Evolutionary conservation across 2,888 invertebrate species (phyloP), one percentile per base, ranked within the genome.

Genomic region (Nasonia oneida): DNA sequence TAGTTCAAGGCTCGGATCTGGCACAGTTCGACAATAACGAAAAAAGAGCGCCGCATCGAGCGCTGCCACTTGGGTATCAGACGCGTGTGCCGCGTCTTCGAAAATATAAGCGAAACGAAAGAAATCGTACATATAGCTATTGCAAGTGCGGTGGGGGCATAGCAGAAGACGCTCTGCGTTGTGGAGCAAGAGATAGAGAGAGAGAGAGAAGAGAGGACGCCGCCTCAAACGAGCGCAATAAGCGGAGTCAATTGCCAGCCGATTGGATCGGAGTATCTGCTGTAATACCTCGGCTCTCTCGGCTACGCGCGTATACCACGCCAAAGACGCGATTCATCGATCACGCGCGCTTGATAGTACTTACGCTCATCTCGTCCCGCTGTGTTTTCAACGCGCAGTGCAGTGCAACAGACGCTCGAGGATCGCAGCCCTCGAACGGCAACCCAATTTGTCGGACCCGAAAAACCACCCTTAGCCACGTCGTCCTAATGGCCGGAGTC

Each of bases 81-180:
- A 6, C 29, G 29, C 29, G 29, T 29, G 29, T 29, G 1, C 29
- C 29, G 29, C 47, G 47, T 47, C 12, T 47, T 47, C 12, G 53
- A 18, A 18, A 53, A 18, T 18, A 29, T 29, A 29, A 18, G 18
- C 53, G 53, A 53, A 53, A 53, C 18, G 53, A 15, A 18, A 1
- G 53, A 18, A 53, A 42, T 42, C 42, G 42, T 4, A 39, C 39
- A 39, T 39, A 39, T 29, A 29, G 29, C 29, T 29, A 29, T 42
- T 42, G 12, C 47, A 3, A 71, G 39, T 12, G 18, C 57, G 67
- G 29, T 67, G 67, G 47, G 73, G 23, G 74, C 29, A 33, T 74
- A 74, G 74, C 74, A 74, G 47, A 74, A 74, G 47, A 74, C 74
- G 29, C 23, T 67, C 67, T 29, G 29, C 33, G 33, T 0, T 12